Conservation (phyloP, 1,140 invertebrate species). For the Trichoplusia ni region DNA sequence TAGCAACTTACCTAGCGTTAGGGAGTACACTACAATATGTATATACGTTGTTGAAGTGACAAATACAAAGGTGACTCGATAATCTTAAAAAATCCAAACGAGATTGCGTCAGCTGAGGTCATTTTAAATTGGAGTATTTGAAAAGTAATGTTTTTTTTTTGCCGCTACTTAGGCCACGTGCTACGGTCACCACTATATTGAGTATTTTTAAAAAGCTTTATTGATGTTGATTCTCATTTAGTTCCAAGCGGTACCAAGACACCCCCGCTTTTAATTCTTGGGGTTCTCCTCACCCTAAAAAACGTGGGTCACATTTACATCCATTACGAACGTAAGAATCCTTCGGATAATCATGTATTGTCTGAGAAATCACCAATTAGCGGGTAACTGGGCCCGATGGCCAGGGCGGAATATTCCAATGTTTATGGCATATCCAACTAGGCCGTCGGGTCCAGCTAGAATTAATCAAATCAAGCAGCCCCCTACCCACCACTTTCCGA, state of each 20-base stretch:
- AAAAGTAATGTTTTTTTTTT: no score
- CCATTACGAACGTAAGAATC: slow-evolving; percentile 17
- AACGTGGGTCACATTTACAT: slow-evolving; percentile 2
- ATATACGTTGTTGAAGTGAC: no score
- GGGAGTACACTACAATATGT: no score
- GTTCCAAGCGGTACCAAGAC: slow-evolving; percentile 16
- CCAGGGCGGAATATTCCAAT: slow-evolving; percentile 62
- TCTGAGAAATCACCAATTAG: slow-evolving; percentile 46
- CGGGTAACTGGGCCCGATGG: slow-evolving; percentile 37
- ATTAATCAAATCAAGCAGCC: slow-evolving; percentile 81
- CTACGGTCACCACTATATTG: neutral
- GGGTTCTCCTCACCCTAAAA: slow-evolving; percentile 17
- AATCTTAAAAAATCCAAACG: no score
- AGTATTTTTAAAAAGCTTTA: neutral
- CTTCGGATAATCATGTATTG: slow-evolving; percentile 19
- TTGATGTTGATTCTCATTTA: neutral
- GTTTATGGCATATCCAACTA: slow-evolving; percentile 71
- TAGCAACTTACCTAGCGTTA: no score
- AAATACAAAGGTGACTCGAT: no score
- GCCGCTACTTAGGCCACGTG: neutral
- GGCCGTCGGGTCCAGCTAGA: slow-evolving; percentile 70
- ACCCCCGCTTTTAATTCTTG: neutral
- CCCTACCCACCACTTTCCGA: slow-evolving; percentile 78
- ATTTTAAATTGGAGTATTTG: no score
- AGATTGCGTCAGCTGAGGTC: no score